Evolutionary conservation across 1,140 invertebrate genomes (phyloP), one percentile per base, ranked within the genome.

Genomic region (Phenacoccus solenopsis): DNA sequence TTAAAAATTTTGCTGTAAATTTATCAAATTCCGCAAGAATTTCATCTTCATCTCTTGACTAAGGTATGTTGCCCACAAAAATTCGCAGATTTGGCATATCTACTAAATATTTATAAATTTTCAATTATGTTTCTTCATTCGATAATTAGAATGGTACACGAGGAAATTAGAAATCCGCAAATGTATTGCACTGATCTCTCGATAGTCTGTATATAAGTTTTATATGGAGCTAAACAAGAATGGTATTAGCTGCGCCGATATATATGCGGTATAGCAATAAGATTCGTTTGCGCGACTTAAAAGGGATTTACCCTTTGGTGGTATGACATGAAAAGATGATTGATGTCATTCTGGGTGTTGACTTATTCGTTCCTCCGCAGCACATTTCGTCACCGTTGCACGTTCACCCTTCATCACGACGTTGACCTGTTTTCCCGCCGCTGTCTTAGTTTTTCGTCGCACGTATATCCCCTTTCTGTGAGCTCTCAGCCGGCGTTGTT

Each of bases 31-130:
- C 96, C 85, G 98, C 94, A 88, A 95, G 89, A 86, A 99, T 98
- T 88, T 98, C 95, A 86, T 98, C 94, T 94, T 95, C 96, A 86
- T 93, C 91, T 91, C 98, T 98, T 86, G 93, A 96, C 88, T 98
- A 98, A 87, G 96, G 96, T 90, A 99, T 98, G 89, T 98, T 98
- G 85, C 96, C 96, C 85, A 98, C 93, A 89, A 98, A 99, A 86
- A 99, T 92, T 85, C 96, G 93, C 83, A 96, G 91, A 88, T 98
- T 98, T 84, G 96, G 94, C 88, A 98, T 92, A 83, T n/a, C n/a
- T n/a, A n/a, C n/a, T n/a, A n/a, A n/a, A n/a, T n/a, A n/a, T n/a
- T n/a, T n/a, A n/a, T n/a, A n/a, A n/a, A n/a, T n/a, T n/a, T n/a
- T n/a, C n/a, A n/a, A n/a, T n/a, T n/a, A n/a, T n/a, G n/a, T n/a